Evolutionary conservation across 2,113 vertebrate genomes (phyloP), one percentile per base, ranked within the genome.

Genomic region (Todiramphus chloris): DNA sequence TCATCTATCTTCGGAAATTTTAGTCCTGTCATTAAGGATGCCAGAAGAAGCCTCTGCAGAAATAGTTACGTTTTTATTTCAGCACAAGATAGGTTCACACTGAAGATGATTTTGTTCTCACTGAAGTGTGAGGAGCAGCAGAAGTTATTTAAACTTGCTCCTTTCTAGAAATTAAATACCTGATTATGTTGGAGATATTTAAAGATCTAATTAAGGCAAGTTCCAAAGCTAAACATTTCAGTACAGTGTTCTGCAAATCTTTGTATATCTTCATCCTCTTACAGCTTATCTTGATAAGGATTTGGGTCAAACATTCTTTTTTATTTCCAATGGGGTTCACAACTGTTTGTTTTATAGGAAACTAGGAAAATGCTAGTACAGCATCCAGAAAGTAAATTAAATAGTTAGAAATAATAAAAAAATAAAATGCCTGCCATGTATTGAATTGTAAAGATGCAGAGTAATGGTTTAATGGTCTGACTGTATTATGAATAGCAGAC

Each of bases 21-120:
- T 63, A 51, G 39, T 78, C 68, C n/a, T 89, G 92, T 87, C 23
- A 24, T 66, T 89, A 86, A 60, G 28, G 31, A 41, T 72, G 25
- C 41, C 27, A 90, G 64, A 69, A 84, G 16, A 39, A 75, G 30
- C 33, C 18, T 53, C 33, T 59, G n/a, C 37, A 46, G 46, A 76
- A 83, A 90, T 93, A 90, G 76, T 87, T 87, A 82, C n/a, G 27
- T 63, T 88, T 86, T 73, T 55, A 88, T 77, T 83, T 83, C 31
- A 72, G 30, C 76, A 9, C 13, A 60, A 83, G 39, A 70, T 25
- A 87, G 7, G 53, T 31, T 89, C 12, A 7, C 7, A 25, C 13
- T 58, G 87, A 66, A 56, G 41, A 37, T 44, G 17, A 37, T 89
- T 94, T 87, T 92, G n/a, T 77, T 89, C 17, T 35, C n/a, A 55